Evolutionary conservation across 2,797 vertebrate genomes (phyloP), one percentile per base, ranked within the genome.

Genomic region (Champsocephalus gunnari): DNA sequence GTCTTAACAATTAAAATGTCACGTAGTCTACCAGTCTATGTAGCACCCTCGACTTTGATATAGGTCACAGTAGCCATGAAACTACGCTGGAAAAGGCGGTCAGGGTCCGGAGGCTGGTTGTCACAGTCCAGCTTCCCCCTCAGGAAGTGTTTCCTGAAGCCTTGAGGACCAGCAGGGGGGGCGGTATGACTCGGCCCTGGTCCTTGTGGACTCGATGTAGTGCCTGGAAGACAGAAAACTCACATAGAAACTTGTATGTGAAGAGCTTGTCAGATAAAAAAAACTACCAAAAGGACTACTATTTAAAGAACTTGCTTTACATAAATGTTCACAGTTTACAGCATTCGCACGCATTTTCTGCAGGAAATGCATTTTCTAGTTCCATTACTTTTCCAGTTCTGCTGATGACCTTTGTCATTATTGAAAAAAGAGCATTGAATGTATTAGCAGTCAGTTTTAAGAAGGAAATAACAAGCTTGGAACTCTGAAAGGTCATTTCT

Each of bases 61-160:
- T 92, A 82, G 0, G 89, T 94, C 82, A 92, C 89, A 2, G 93
- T 82, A 28, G 95, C 90, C 88, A 93, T 92, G 81, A 96, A 96
- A 87, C 94, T 95, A 48, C 85, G 89, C 89, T 94, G 95, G 66
- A 96, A 94, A 53, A 94, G 85, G 14, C 56, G 79, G 47, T 91
- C 92, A 2, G 92, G 88, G 50, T 96, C 93, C 1, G 62, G 55
- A 0, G 92, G 89, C 88, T 95, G 92, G 73, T 92, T 94, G 83
- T 96, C 92, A 87, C 89, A 94, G 89, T 94, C 93, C 85, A 95
- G 88, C 75, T 80, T 89, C 43, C 81, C 89, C 48, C 92, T 94
- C 66, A 87, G 74, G 74, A 96, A 95, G 69, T 91, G 92, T 58
- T 94, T 94, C 65, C 86, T 83, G 43, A 91, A 84, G 45, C 90